Evolutionary conservation across 2,888 invertebrate genomes (phyloP), one percentile per base, ranked within the genome.

Genomic region (Osmoderma eremita): DNA sequence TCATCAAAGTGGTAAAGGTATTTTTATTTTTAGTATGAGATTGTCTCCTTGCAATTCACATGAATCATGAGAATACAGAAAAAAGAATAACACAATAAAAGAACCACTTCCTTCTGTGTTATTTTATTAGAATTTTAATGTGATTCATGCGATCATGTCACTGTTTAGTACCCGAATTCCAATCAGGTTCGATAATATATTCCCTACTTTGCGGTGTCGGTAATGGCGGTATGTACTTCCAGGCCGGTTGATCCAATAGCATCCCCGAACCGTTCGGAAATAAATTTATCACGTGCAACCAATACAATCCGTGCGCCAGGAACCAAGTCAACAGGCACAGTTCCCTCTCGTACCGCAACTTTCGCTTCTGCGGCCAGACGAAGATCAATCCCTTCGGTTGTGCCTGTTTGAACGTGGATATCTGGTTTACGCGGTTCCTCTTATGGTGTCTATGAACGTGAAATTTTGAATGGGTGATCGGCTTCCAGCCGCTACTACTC

Each of bases 131-230:
- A n/a, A n/a, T n/a, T n/a, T n/a, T n/a, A n/a, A n/a, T n/a, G n/a
- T n/a, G n/a, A n/a, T n/a, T n/a, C n/a, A n/a, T n/a, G n/a, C n/a
- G n/a, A n/a, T 20, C 20, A 20, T 6, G 10, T 48, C 10, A 48
- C 49, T 67, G 63, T 17, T 56, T 48, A 62, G 69, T 72, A 67
- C 67, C 50, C n/a, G 77, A 76, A 69, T 80, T 75, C 81, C 81
- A 81, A 69, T 80, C 80, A 2, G 81, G 81, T 72, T 81, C 81
- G 49, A 81, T 81, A 65, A 81, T 78, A 67, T 78, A 81, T 73
- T 80, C 79, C 61, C 77, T 75, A 45, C 71, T 76, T 70, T 77
- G 76, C 3, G 79, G 79, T 71, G 75, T 78, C 45, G 75, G 77
- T 20, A 78, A 39, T 6, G 75, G 78, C 3, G 71, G 71, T 56